Conservation (phyloP, 2,888 invertebrate genomes). For the Drosophila sordidapex region DNA sequence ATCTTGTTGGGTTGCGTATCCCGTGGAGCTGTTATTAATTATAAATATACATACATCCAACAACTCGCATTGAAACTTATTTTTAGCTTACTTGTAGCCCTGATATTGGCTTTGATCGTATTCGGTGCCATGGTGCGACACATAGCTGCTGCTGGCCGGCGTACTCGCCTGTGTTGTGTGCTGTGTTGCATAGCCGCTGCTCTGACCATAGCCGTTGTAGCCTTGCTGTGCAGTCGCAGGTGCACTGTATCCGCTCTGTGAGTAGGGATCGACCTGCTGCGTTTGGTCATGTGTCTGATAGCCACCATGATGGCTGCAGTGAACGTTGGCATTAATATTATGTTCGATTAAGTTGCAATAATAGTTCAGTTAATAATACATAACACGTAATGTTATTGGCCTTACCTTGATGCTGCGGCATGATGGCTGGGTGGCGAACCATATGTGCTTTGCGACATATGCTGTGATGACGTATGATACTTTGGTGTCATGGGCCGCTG, state of each 20-base stretch:
- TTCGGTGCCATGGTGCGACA: constrained; percentile 79
- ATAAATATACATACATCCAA: neutral
- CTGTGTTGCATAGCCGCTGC: constrained; percentile 79
- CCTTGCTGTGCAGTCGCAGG: constrained; percentile 77
- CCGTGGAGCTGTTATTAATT: constrained; percentile 68
- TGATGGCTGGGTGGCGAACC: constrained; percentile 76
- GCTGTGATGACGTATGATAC: constrained; percentile 82
- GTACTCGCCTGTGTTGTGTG: constrained; percentile 71
- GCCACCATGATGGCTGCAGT: constrained; percentile 81
- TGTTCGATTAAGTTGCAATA: neutral
- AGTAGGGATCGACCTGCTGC: constrained; percentile 84
- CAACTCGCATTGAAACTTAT: neutral
- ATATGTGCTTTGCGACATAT: constrained; percentile 75
- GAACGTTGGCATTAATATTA: constrained; percentile 56
- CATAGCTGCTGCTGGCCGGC: constrained; percentile 80
- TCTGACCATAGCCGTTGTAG: constrained; percentile 84
- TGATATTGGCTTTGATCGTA: constrained; percentile 85
- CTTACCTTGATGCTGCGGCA: constrained; percentile 79
- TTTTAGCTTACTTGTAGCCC: constrained; percentile 80
- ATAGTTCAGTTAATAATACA: neutral
- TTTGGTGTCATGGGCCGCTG: constrained; percentile 84
- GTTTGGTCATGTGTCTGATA: constrained; percentile 84
- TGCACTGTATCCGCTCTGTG: constrained; percentile 82
- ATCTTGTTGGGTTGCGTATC: constrained; percentile 82
- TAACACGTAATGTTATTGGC: neutral